Evolutionary conservation across 2,797 vertebrate species (phyloP), one percentile per base, ranked within the genome.

Genomic region (Propithecus perrieri): DNA sequence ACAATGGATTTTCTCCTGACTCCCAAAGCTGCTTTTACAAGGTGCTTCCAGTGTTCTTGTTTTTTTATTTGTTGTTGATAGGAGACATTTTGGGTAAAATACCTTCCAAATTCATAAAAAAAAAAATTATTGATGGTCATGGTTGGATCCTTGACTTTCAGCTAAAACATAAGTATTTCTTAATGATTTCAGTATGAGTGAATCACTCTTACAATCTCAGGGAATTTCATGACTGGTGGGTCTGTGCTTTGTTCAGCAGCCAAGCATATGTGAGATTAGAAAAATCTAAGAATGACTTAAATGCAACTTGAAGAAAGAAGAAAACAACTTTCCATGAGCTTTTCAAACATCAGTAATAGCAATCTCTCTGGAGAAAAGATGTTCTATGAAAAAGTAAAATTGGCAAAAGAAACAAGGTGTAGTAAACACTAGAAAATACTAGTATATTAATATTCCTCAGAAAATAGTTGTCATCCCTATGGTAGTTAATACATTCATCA

Each of bases 261-360:
- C 75, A 93, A 96, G 55, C 3, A 4, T 48, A 6, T 63, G 46
- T 94, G 83, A 15, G 10, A 71, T 91, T 43, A 79, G 63, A 91
- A 95, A 93, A 95, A 89, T 48, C 30, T 87, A 72, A 90, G 57
- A 26, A 75, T 95, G 69, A 85, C 76, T 96, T 96, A 91, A 89
- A 85, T 26, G 10, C 35, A 93, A 53, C n/a, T 7, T 48, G 13
- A 75, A 80, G 72, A 96, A 92, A 78, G 79, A 12, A 89, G 17
- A 93, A 89, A 86, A 71, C 1, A 14, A 61, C n/a, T 83, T 72
- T 50, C 69, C 26, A 35, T 33, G 30, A 72, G 26, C 76, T 95
- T 94, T 90, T 65, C 48, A 76, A 85, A 76, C 13, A 61, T 85
- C 30, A 55, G 11, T 84, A 87, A 87, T 55, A 55, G 20, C 59